These are phyloP conservation scores for Ormyrus labotus DNA, from an alignment of 2,888 invertebrate genomes.

Conservation along the genomic window DNA sequence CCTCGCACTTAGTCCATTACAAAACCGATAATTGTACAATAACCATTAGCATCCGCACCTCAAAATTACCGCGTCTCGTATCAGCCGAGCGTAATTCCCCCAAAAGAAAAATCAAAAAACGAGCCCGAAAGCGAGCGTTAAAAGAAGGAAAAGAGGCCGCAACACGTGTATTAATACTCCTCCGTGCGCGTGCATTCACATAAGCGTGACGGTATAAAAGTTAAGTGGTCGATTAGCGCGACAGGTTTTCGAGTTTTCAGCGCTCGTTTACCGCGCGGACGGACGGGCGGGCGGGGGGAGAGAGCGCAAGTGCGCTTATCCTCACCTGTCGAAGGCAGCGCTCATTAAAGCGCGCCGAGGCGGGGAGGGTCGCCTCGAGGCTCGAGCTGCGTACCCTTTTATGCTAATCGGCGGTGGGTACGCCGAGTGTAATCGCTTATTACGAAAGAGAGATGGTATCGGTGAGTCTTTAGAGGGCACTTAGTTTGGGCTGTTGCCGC, in stretches of 20 bases:
- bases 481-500: constrained; percentile 59
- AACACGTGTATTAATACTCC: background rate
- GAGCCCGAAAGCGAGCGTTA: too few species aligned
- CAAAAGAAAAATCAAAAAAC: too few species aligned
- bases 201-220: constrained; percentile 16
- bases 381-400: constrained; percentile 57
- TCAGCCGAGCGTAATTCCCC: too few species aligned
- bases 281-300: background rate
- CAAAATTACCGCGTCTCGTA: too few species aligned
- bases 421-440: constrained; percentile 29
- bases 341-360: constrained; percentile 62
- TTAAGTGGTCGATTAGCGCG: constrained; percentile 43
- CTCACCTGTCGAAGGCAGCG: constrained; percentile 59
- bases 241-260: constrained; percentile 39
- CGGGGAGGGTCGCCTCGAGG: constrained; percentile 48
- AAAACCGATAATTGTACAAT: too few species aligned
- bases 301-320: background rate
- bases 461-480: constrained; percentile 63
- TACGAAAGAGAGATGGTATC: constrained; percentile 64
- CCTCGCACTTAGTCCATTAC: too few species aligned
- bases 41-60: too few species aligned
- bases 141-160: background rate
- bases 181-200: background rate
- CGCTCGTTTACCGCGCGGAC: constrained; percentile 2
- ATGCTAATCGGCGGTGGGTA: constrained; percentile 62